phyloP scores from a whole-genome alignment of 2,797 vertebrate species.

The Brachyrhaphis roseni region DNA sequence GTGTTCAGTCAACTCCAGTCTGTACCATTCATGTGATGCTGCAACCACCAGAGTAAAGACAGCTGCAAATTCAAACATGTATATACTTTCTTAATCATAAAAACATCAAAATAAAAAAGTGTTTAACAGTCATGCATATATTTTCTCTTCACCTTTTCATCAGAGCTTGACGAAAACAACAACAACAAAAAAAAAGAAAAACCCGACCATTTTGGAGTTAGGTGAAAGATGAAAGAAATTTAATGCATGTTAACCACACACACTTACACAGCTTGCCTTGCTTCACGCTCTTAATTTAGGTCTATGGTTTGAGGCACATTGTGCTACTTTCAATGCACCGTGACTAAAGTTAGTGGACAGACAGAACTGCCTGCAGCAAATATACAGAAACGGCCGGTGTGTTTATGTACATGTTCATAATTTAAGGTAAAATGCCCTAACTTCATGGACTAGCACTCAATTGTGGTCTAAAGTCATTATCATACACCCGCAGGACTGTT shows the following conservation, averaged over 20 bases:
- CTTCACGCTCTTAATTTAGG: conserved; percentile 67
- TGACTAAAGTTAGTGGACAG: conserved; percentile 76
- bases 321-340: conserved; percentile 69
- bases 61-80: conserved; percentile 15
- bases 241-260: conserved; percentile 28
- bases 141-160: neutral
- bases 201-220: conserved; percentile 31
- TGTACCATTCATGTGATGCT: conserved; percentile 34
- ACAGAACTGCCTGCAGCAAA: conserved; percentile 55
- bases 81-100: neutral
- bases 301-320: conserved; percentile 64
- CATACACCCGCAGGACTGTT: conserved; percentile 42
- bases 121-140: neutral
- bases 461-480: conserved; percentile 51
- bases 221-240: conserved; percentile 25
- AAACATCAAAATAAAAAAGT: neutral
- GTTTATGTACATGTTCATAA: conserved; percentile 28
- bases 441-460: conserved; percentile 58
- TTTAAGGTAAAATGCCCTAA: conserved; percentile 55
- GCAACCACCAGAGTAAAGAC: conserved; percentile 24
- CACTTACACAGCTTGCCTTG: conserved; percentile 32
- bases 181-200: neutral
- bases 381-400: conserved; percentile 54
- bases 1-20: conserved; percentile 25
- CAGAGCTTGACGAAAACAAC: conserved; percentile 13